phyloP scores from a whole-genome alignment of 2,888 invertebrate genomes.

The Caenorhabditis becei region DNA sequence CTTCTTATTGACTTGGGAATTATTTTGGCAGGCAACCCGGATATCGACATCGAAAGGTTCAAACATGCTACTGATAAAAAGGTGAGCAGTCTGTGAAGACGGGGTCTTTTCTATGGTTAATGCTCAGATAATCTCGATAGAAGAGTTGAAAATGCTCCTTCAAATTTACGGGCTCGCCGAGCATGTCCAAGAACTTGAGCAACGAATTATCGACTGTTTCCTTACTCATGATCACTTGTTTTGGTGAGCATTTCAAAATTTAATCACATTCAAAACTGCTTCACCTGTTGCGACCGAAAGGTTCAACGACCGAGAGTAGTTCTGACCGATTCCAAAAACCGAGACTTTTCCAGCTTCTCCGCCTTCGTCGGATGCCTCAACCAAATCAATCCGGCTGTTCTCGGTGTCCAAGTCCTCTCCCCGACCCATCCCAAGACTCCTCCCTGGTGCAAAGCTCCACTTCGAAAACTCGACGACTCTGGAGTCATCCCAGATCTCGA shows the following conservation, averaged over 20 bases:
- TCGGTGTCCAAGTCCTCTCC: background rate
- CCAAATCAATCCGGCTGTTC: slow-evolving; percentile 47
- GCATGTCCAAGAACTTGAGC: slow-evolving; percentile 49
- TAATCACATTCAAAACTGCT: too few relatives aligned
- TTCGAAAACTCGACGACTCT: slow-evolving; percentile 45
- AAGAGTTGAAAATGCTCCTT: slow-evolving; percentile 57
- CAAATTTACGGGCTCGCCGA: slow-evolving; percentile 61
- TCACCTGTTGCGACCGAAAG: slow-evolving; percentile 5
- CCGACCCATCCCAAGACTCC: slow-evolving; percentile 6
- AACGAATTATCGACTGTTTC: slow-evolving; percentile 62
- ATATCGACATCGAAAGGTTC: slow-evolving; percentile 62
- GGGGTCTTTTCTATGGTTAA: background rate
- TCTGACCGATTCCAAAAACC: too few relatives aligned
- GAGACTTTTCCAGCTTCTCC: slow-evolving; percentile 44
- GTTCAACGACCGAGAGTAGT: slow-evolving; percentile 17
- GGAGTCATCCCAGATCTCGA: slow-evolving; percentile 45
- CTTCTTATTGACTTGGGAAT: slow-evolving; percentile 55
- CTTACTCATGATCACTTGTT: slow-evolving; percentile 58
- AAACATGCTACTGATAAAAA: slow-evolving; percentile 58
- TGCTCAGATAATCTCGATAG: slow-evolving; percentile 39
- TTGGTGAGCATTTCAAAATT: slow-evolving; percentile 44
- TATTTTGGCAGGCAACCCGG: slow-evolving; percentile 44
- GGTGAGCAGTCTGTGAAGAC: slow-evolving; percentile 12
- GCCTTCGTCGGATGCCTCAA: slow-evolving; percentile 56
- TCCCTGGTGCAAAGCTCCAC: slow-evolving; percentile 27